Conservation (phyloP, 23 tunicate genomes). For the Clavelina lepadiformis region DNA sequence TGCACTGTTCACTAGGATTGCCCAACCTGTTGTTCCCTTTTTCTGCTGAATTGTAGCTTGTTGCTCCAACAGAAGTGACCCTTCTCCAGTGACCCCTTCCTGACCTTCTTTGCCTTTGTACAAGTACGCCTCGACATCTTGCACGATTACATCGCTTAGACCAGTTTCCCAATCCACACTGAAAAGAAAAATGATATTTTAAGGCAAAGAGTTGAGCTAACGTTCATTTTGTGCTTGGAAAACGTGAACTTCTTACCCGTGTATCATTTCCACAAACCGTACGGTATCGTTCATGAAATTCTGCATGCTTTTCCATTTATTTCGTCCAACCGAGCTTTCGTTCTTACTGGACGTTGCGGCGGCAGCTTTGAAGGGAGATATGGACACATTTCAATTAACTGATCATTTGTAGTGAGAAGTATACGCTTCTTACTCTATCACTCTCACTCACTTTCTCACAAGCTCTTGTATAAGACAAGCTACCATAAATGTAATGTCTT, state of each 20-base stretch:
- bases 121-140: slow-evolving; percentile 72
- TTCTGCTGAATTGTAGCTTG: slow-evolving; percentile 43
- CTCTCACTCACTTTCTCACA: no score
- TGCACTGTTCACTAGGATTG: no score
- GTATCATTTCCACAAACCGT: slow-evolving; percentile 91
- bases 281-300: slow-evolving; percentile 96
- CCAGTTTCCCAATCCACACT: slow-evolving; percentile 93
- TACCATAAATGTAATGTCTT: no score
- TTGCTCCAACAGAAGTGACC: slow-evolving; percentile 72
- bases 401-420: no score
- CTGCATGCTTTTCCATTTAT: slow-evolving; percentile 94
- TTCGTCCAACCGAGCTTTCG: slow-evolving; percentile 36
- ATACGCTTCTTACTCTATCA: no score
- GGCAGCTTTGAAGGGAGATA: no score
- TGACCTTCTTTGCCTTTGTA: slow-evolving; percentile 76
- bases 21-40: slow-evolving; percentile 32
- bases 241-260: slow-evolving; percentile 30
- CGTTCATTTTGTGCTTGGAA: not conserved
- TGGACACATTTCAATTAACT: no score
- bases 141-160: slow-evolving; percentile 34
- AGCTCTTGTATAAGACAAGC: no score
- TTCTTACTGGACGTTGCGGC: not conserved
- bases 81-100: slow-evolving; percentile 96
- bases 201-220: not conserved
- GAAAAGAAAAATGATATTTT: not conserved